These are phyloP conservation scores for Amphipoea lucens DNA, from an alignment of 2,888 invertebrate species.

Conservation along the genomic window DNA sequence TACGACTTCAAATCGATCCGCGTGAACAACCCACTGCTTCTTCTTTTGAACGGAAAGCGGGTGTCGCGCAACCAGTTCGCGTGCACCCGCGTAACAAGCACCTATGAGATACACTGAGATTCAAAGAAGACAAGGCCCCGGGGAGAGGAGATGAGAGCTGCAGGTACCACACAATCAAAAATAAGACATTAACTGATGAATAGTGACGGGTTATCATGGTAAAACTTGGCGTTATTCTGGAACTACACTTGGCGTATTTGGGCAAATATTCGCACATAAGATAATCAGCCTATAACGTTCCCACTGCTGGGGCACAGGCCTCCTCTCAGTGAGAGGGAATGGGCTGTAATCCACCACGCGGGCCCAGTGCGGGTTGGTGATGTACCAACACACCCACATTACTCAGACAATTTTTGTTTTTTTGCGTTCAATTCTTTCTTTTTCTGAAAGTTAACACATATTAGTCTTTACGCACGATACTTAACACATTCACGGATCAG, in stretches of 20 bases:
- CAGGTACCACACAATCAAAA: conserved; percentile 32
- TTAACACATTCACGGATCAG: no score
- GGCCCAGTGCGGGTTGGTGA: no score
- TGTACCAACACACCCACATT: no score
- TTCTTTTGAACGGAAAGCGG: conserved; percentile 94
- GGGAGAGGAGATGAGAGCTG: conserved; percentile 12
- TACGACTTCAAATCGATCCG: conserved; percentile 94
- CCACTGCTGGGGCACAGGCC: no score
- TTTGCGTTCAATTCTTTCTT: no score
- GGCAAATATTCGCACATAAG: neutral
- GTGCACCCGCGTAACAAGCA: conserved; percentile 91
- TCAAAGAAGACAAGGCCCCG: conserved; percentile 4
- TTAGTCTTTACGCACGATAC: no score
- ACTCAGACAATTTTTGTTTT: no score
- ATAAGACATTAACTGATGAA: conserved; percentile 10
- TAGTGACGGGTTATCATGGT: neutral
- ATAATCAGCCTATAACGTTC: no score
- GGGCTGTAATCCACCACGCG: no score
- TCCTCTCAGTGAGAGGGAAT: no score
- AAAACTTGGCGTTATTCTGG: neutral
- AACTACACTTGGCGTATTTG: conserved; percentile 4
- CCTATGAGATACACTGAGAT: conserved; percentile 90
- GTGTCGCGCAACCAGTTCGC: conserved; percentile 92
- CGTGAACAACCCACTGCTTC: conserved; percentile 93
- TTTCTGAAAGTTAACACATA: no score